phyloP scores from a whole-genome alignment of 1,140 invertebrate genomes.

The Bombus confusus region DNA sequence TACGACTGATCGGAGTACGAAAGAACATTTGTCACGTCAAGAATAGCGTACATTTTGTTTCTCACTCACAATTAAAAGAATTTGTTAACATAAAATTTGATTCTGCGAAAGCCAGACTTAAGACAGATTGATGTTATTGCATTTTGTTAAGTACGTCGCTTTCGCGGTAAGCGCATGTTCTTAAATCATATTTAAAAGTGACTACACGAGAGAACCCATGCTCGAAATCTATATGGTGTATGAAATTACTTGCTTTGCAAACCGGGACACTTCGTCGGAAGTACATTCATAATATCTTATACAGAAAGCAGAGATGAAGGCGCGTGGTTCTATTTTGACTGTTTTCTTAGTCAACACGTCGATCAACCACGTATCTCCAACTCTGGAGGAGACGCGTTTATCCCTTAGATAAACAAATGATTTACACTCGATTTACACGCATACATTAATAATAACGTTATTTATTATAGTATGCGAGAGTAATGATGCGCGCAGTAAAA shows the following conservation, averaged over 20 bases:
- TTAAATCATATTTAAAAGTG: slow-evolving; percentile 8
- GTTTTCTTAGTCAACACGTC: background rate
- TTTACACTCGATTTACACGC: slow-evolving; percentile 63
- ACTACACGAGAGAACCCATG: slow-evolving; percentile 22
- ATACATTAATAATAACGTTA: slow-evolving; percentile 51
- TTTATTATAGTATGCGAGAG: slow-evolving; percentile 48
- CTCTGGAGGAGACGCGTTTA: slow-evolving; percentile 15
- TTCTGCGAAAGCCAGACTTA: slow-evolving; percentile 43
- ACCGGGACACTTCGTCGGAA: slow-evolving; percentile 42
- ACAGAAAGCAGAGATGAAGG: slow-evolving; percentile 39
- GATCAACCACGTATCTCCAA: slow-evolving; percentile 13
- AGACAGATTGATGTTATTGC: slow-evolving; percentile 50
- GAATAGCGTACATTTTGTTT: slow-evolving; percentile 4
- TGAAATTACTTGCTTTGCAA: slow-evolving; percentile 43
- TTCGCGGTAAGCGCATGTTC: slow-evolving; percentile 45
- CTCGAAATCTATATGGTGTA: slow-evolving; percentile 18
- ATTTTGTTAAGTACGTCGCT: slow-evolving; percentile 53
- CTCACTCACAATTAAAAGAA: slow-evolving; percentile 2
- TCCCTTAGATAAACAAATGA: slow-evolving; percentile 41
- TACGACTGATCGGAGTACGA: background rate
- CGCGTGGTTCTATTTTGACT: slow-evolving; percentile 1
- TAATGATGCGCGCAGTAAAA: slow-evolving; percentile 61
- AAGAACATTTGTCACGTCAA: slow-evolving; percentile 21
- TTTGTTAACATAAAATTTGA: slow-evolving; percentile 36
- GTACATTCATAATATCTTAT: slow-evolving; percentile 46